Evolutionary conservation across 2,888 invertebrate species (phyloP), one percentile per base, ranked within the genome.

Genomic region (Eristalis tenax): DNA sequence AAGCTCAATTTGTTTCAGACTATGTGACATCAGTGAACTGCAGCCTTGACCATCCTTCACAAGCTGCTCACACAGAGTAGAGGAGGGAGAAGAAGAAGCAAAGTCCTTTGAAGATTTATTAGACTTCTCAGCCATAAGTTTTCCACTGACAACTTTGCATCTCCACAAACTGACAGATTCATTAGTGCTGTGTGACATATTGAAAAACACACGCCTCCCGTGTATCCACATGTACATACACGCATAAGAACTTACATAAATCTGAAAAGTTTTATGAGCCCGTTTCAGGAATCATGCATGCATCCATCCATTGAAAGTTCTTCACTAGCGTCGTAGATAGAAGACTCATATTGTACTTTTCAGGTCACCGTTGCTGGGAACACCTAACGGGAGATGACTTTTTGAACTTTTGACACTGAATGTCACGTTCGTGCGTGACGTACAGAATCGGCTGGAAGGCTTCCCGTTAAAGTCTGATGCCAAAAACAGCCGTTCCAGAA

Each of bases 361-460:
- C 18, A 26, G 35, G 28, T 50, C 74, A 23, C 22, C 22, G 22
- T 26, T 75, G 38, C 13, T 22, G 56, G 69, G 28, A 56, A 50
- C 69, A 77, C 69, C 69, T 63, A 56, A 18, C 70, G 64, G 64
- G 56, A 71, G 65, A 82, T 86, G 86, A 82, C 86, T 86, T 86
- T 85, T 75, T 82, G 74, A 86, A 82, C 83, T 86, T 86, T 82
- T 86, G 86, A 86, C 86, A 86, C 43, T 4, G 82, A 86, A 82
- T 66, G 86, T 86, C 86, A 86, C 86, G 83, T 82, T 82, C 78
- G 70, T 82, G 82, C 78, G 82, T 82, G 82, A 82, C 68, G 75
- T 82, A 82, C 75, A 28, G 22, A 81, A 80, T 40, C 66, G 61
- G 61, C 61, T 75, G 70, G 71, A 57, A 71, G 61, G 56, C 28